Percentiles rank a stretch among this genome's conserved stretches.
Evolutionary conservation across 2,888 invertebrate genomes (phyloP).

Genomic region (Ecliptopera silaceata): DNA sequence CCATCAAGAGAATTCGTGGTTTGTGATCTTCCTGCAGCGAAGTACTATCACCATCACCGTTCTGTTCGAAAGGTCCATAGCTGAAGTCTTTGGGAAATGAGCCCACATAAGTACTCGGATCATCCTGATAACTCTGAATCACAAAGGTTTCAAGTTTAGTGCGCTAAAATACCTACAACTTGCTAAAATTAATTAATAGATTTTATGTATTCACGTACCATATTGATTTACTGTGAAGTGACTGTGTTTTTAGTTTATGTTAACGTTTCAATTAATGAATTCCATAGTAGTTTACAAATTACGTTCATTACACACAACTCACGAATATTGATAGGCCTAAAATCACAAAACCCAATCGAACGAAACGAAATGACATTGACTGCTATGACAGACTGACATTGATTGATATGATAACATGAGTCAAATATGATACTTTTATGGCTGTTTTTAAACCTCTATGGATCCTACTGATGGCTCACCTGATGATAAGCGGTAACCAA

Average conservation of each 20-base stretch:
- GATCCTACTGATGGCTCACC: no score
- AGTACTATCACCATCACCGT: conserved; percentile 85
- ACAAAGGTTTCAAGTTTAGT: conserved; percentile 31
- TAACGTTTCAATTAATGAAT: conserved; percentile 1
- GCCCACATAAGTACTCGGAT: conserved; percentile 80
- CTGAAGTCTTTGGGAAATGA: conserved; percentile 96
- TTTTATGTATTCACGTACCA: conserved; percentile 25
- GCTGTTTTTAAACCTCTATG: no score
- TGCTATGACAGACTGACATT: no score
- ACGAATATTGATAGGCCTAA: no score
- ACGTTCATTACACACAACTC: background rate
- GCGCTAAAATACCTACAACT: background rate
- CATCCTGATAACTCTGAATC: conserved; percentile 72
- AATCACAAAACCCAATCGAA: no score
- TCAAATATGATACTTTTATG: no score
- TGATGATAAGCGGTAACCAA: no score
- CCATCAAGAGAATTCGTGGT: conserved; percentile 97
- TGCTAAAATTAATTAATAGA: background rate
- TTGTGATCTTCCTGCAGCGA: conserved; percentile 90
- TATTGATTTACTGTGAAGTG: conserved; percentile 6
- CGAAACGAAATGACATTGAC: no score
- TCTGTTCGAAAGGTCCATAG: conserved; percentile 94
- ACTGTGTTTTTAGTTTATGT: background rate
- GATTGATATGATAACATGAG: no score
- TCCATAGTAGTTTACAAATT: conserved; percentile 13